phyloP scores from a whole-genome alignment of 2,113 vertebrate genomes.

The Uria lomvia region DNA sequence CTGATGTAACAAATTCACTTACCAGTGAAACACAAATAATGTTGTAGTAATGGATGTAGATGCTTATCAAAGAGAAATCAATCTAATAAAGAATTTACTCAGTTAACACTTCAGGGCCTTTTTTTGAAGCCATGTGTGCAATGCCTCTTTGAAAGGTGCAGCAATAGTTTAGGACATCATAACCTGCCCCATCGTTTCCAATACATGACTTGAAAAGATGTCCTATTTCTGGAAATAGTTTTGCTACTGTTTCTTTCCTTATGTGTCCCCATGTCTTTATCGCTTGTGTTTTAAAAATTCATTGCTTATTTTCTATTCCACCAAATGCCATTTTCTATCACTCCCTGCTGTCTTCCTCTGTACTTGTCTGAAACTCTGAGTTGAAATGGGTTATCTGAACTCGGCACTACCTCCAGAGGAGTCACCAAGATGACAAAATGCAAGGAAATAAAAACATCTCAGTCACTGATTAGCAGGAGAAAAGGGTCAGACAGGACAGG shows the following conservation, averaged over 20 bases:
- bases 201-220: neutral
- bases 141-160: neutral
- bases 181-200: neutral
- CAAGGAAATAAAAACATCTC: conserved; percentile 35
- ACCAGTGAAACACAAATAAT: neutral
- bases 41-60: neutral
- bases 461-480: neutral
- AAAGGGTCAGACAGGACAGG: neutral
- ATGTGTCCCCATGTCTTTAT: neutral
- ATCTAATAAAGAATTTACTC: neutral
- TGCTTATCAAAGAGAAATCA: neutral
- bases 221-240: neutral
- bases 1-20: neutral
- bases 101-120: neutral
- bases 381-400: conserved; percentile 37
- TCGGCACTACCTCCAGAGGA: neutral
- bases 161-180: neutral
- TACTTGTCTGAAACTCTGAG: neutral
- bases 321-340: conserved; percentile 1
- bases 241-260: conserved; percentile 2
- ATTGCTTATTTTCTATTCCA: neutral
- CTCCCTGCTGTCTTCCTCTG: conserved; percentile 12
- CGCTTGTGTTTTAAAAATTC: conserved; percentile 28
- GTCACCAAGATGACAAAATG: conserved; percentile 7
- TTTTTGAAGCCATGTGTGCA: neutral